Percentiles rank a stretch among this genome's conserved stretches.
These are phyloP conservation scores for Hipposideros armiger DNA, from an alignment of 2,113 vertebrate genomes.

Conservation along the genomic window DNA sequence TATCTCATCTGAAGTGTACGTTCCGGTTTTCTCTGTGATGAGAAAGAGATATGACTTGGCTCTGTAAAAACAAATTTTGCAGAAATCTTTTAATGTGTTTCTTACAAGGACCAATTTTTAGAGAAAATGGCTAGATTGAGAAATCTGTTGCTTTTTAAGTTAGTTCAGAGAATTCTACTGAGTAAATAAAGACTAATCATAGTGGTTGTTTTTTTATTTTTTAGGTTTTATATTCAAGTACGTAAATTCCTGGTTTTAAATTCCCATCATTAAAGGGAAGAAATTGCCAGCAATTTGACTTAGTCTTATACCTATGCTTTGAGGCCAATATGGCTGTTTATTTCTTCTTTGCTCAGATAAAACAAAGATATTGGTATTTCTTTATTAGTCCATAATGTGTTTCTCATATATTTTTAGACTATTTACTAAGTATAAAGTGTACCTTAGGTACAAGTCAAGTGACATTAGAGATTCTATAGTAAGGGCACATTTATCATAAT, in stretches of 20 bases:
- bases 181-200: constrained; percentile 42
- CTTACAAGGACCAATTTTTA: not conserved
- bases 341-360: constrained; percentile 38
- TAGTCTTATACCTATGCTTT: not conserved
- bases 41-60: constrained; percentile 3
- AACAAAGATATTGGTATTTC: not conserved
- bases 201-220: constrained; percentile 14
- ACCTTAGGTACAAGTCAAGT: not conserved
- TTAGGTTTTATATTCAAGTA: constrained; percentile 23
- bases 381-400: not conserved
- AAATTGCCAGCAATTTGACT: constrained; percentile 56
- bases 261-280: not conserved
- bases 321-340: not conserved
- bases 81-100: constrained; percentile 40
- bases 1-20: not conserved
- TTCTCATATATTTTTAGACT: constrained; percentile 6
- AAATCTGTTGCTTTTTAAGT: constrained; percentile 59
- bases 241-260: constrained; percentile 41
- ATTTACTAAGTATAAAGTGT: not conserved
- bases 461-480: constrained; percentile 36
- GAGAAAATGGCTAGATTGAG: not conserved
- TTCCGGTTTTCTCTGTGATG: constrained; percentile 21
- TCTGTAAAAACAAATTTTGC: constrained; percentile 28
- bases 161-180: constrained; percentile 13
- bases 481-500: not conserved